These are phyloP conservation scores for Ophiodon elongatus DNA, from an alignment of 2,113 vertebrate species.

Conservation along the genomic window DNA sequence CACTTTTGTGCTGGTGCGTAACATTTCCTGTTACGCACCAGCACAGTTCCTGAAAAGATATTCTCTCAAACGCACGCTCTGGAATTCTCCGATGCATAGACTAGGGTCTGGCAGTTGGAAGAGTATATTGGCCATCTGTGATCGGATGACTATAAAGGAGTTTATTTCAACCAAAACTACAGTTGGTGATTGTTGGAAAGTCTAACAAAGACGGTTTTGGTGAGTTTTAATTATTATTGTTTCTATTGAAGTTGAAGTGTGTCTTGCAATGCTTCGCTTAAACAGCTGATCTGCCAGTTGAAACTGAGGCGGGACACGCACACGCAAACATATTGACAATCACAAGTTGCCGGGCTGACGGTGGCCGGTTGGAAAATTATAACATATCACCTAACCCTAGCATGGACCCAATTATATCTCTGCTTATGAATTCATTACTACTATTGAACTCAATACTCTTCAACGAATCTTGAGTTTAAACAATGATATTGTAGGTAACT, in stretches of 20 bases:
- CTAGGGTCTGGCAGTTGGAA: background rate
- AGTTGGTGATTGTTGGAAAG: too few species aligned
- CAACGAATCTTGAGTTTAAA: background rate
- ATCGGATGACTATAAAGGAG: background rate
- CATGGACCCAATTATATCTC: background rate
- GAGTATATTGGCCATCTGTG: background rate
- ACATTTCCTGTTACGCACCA: background rate
- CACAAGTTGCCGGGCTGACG: too few species aligned
- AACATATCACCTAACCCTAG: background rate
- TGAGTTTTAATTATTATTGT: background rate
- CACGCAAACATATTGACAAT: background rate
- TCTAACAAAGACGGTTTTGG: background rate
- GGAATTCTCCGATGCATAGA: background rate
- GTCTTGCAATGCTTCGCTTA: too few species aligned
- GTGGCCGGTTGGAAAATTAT: background rate
- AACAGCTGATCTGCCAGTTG: too few species aligned
- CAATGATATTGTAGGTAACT: background rate
- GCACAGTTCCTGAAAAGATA: conserved; percentile 1
- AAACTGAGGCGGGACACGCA: too few species aligned
- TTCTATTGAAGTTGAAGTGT: too few species aligned
- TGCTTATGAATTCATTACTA: background rate
- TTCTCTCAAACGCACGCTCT: background rate
- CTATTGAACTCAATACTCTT: background rate
- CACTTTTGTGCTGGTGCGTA: too few species aligned
- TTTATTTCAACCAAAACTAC: background rate